These are phyloP conservation scores for Graphium colonna DNA, from an alignment of 2,888 invertebrate species.

Conservation along the genomic window DNA sequence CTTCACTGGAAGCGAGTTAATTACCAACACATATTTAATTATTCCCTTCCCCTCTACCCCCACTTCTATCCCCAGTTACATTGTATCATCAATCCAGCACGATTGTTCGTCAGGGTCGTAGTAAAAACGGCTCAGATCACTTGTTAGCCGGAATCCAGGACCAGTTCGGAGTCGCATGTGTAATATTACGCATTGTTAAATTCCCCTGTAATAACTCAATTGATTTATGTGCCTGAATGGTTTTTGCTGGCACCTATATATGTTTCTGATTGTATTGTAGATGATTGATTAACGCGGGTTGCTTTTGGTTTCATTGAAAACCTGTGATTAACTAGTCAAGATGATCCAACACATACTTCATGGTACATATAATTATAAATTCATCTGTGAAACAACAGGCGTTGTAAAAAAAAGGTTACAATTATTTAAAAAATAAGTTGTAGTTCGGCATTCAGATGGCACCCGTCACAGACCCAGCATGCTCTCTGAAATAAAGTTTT, in stretches of 20 bases:
- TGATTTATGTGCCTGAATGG: not conserved
- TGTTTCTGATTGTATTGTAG: no score
- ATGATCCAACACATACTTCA: no score
- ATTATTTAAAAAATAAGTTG: no score
- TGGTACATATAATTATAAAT: no score
- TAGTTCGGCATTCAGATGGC: no score
- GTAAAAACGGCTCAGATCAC: not conserved
- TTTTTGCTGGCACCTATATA: not conserved
- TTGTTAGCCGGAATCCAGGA: not conserved
- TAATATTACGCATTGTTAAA: constrained; percentile 4
- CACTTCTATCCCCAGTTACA: not conserved
- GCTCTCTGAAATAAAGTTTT: no score
- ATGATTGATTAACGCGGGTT: no score
- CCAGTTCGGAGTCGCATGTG: not conserved
- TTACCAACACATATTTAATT: constrained; percentile 40
- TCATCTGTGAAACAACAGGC: no score
- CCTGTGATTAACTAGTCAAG: no score
- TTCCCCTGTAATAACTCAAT: constrained; percentile 6
- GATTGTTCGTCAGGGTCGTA: not conserved
- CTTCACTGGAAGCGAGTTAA: constrained; percentile 35
- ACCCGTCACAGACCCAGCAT: no score
- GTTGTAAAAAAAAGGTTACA: no score
- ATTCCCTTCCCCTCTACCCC: constrained; percentile 17
- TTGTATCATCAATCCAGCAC: not conserved
- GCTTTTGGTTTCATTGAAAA: no score